Evolutionary conservation across 2,113 vertebrate genomes (phyloP), one percentile per base, ranked within the genome.

Genomic region (Riparia riparia): DNA sequence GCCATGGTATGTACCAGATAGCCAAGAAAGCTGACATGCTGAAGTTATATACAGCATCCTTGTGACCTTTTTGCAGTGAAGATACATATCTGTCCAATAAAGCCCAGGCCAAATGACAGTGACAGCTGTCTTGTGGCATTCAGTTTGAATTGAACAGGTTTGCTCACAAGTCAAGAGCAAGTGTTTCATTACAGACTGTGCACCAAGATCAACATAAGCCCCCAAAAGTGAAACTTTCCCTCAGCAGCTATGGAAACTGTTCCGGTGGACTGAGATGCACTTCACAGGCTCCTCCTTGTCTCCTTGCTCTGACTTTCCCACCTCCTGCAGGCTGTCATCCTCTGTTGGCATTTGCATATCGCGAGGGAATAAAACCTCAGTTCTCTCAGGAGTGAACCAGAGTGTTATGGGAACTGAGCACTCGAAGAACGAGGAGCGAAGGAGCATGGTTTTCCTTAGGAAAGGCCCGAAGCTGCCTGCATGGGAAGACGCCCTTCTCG

Each of bases 61-160:
- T 54, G 91, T 97, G 97, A 97, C 97, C 97, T 95, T 93, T 92
- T 68, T 94, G 96, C 97, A 96, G 97, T 83, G 97, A 97, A 97
- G 98, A 96, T 91, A 96, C 92, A 68, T 95, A 97, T 97, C 98
- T 97, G 96, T 98, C 98, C 98, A 98, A 96, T 98, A 98, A 98
- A 96, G 93, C 96, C 68, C 76, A 28, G 91, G 89, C 96, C 89
- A 98, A 99, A 96, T 98, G 99, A 99, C 99, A 98, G 98, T 90
- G 97, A 98, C 99, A 99, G 99, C 98, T 99, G 99, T 95, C 90
- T 77, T 14, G 85, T 98, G 98, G 98, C 92, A 97, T 97, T 97
- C 97, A 94, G 94, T 97, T 98, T 98, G 98, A 98, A 96, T 91
- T 56, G 60, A 96, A 86, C 91, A 91, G 97, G 94, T 97, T 96